Evolutionary conservation across 2,888 invertebrate species (phyloP).

Genomic region (Orchestes rusci): DNA sequence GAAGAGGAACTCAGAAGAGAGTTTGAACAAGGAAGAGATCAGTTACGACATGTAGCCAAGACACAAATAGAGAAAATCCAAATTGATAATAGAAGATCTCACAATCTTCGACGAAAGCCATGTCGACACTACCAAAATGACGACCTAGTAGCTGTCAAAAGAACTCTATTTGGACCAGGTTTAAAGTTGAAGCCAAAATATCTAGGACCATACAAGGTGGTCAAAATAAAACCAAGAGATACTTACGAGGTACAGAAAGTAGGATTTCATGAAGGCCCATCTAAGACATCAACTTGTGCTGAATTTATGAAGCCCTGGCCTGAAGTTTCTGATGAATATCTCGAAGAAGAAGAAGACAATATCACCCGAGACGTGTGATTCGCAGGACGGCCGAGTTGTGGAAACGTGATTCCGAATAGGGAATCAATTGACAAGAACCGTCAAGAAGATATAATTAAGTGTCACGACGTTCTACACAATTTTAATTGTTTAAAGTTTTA

Average conservation of each 20-base stretch:
- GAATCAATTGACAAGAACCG: too few relatives aligned
- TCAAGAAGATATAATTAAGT: too few relatives aligned
- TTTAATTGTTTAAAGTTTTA: too few relatives aligned
- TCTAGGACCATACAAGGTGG: conserved; percentile 33
- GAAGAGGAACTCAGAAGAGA: conserved; percentile 14
- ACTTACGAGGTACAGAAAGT: conserved; percentile 35
- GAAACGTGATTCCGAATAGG: too few relatives aligned
- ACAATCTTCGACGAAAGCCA: conserved; percentile 27
- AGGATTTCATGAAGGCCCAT: conserved; percentile 17
- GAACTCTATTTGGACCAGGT: conserved; percentile 37
- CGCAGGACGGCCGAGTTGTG: conserved; percentile 17
- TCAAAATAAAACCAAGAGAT: conserved; percentile 31
- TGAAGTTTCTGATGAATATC: neutral
- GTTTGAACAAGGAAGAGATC: conserved; percentile 21
- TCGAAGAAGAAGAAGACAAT: conserved; percentile 2
- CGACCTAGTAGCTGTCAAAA: conserved; percentile 36
- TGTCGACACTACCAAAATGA: conserved; percentile 25
- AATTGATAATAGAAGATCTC: conserved; percentile 28
- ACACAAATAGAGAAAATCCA: conserved; percentile 23
- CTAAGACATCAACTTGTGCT: conserved; percentile 20
- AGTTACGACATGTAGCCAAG: conserved; percentile 20
- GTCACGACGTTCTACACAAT: too few relatives aligned
- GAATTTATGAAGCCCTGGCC: conserved; percentile 27
- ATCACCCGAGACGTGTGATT: conserved; percentile 13
- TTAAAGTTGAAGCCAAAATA: conserved; percentile 36